Base-by-base conservation (phyloP, 2,888 invertebrate species). In the Eupithecia centaureata region DNA sequence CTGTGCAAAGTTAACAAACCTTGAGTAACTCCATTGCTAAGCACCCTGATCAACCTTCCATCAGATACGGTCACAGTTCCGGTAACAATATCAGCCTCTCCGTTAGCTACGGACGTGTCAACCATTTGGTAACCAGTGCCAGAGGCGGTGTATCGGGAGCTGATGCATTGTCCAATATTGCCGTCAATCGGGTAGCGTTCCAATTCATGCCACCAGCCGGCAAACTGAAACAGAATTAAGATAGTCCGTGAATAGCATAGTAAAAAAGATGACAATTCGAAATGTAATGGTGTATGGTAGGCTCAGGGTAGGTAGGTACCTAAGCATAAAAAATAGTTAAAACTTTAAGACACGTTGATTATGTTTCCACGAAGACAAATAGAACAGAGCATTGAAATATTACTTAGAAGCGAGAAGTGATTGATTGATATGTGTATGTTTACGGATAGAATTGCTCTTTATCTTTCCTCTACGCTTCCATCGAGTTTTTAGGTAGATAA, bases 161-260 rank as follows among this genome's bases (percentile, higher is more conserved):
- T 90, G 71, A 82, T 77, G 70, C 92, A 92, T 1, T 82, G 77
- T 1, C 90, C 90, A 0, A 66, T 76, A 57, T 75, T 62, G 0
- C 64, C 57, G 58, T 84, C 83, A 0, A 80, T 74, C 0, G 90
- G 86, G 71, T 86, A 92, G 10, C 87, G 80, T 70, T 89, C 86
- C 56, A 91, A 83, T 72, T 91, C 90, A 64, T 91, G 89, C 92
- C 92, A 92, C 87, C 88, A 88, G 33, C 90, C 91, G 0, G 81
- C 51, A 71, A 83, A 92, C 92, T 92, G 78, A 77, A 82, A 71
- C 2, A 27, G 18, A 61, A n/a, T 15, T 18, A 47, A 5, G 15
- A 4, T 18, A 32, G 18, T 30, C 18, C 10, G 10, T 5, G 2
- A 51, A 5, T 52, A 12, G 7, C 2, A 12, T 22, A 47, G 7